Evolutionary conservation across 2,113 vertebrate species (phyloP).

Genomic region (Tychaedon coryphoeus): DNA sequence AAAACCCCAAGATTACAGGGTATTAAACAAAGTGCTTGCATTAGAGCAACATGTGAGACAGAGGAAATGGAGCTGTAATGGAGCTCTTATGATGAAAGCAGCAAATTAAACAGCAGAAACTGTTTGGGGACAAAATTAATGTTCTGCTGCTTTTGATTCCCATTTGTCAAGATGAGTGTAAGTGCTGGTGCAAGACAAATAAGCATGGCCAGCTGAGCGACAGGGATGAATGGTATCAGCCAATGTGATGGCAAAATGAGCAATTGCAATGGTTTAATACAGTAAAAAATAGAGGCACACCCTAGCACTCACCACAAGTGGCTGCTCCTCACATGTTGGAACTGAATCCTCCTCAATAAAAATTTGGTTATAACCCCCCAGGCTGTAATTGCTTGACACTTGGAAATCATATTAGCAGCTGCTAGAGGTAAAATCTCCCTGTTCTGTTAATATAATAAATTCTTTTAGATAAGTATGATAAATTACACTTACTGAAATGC

Average conservation of each 20-base stretch:
- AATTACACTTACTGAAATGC: neutral
- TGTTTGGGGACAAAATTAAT: neutral
- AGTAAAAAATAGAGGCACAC: neutral
- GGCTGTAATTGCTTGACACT: neutral
- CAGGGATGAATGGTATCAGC: neutral
- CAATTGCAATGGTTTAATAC: neutral
- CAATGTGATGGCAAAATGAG: neutral
- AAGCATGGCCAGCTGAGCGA: neutral
- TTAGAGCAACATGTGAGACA: neutral
- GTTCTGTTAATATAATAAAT: neutral
- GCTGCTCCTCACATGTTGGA: neutral
- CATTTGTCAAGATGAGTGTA: neutral
- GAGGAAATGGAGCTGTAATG: neutral
- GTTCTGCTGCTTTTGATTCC: neutral
- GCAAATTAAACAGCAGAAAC: neutral
- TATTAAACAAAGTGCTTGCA: neutral
- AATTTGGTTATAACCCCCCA: neutral
- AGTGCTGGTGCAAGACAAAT: neutral
- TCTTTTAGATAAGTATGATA: neutral
- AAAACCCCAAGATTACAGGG: rapidly evolving
- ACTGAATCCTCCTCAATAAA: neutral
- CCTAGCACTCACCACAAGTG: neutral
- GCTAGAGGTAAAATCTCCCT: neutral
- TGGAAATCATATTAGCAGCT: neutral
- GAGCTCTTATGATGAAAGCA: neutral